Percentiles rank a stretch among this genome's conserved stretches.
These are phyloP conservation scores for Apotomis capreana DNA, from an alignment of 2,888 invertebrate species.

Conservation along the genomic window DNA sequence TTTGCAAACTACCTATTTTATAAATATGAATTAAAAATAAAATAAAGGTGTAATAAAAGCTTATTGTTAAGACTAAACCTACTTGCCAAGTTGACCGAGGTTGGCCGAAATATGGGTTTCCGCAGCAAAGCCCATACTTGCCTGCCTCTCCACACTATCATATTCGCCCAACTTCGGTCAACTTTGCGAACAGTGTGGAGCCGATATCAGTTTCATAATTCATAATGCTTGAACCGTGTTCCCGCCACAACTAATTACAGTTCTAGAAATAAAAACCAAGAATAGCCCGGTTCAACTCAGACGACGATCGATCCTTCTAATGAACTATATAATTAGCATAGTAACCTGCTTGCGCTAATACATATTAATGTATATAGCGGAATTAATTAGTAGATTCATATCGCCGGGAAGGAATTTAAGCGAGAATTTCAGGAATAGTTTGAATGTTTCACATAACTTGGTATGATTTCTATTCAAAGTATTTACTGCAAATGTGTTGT, in stretches of 20 bases:
- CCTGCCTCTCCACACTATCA: too few species aligned
- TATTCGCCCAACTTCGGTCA: too few species aligned
- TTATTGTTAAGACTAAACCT: too few species aligned
- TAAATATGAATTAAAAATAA: too few species aligned
- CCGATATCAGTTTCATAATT: not conserved
- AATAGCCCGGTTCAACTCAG: slow-evolving; percentile 7
- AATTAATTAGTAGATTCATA: slow-evolving; percentile 28
- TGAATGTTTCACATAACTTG: not conserved
- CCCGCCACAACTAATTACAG: slow-evolving; percentile 2
- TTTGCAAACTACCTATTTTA: too few species aligned
- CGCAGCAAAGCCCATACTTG: too few species aligned
- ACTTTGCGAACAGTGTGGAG: too few species aligned
- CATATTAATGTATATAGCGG: slow-evolving; percentile 19
- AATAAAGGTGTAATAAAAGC: too few species aligned
- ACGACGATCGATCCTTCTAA: slow-evolving; percentile 6
- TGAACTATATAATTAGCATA: slow-evolving; percentile 23
- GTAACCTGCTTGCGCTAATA: slow-evolving; percentile 14
- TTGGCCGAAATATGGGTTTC: too few species aligned
- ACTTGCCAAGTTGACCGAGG: too few species aligned
- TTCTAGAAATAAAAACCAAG: not conserved
- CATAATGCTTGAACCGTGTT: not conserved
- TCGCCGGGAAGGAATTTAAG: not conserved
- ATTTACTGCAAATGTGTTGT: too few species aligned
- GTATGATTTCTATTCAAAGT: too few species aligned
- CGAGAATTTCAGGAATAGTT: not conserved